Base-by-base conservation (phyloP, 2,888 invertebrate genomes). In the Acronicta aceris region DNA sequence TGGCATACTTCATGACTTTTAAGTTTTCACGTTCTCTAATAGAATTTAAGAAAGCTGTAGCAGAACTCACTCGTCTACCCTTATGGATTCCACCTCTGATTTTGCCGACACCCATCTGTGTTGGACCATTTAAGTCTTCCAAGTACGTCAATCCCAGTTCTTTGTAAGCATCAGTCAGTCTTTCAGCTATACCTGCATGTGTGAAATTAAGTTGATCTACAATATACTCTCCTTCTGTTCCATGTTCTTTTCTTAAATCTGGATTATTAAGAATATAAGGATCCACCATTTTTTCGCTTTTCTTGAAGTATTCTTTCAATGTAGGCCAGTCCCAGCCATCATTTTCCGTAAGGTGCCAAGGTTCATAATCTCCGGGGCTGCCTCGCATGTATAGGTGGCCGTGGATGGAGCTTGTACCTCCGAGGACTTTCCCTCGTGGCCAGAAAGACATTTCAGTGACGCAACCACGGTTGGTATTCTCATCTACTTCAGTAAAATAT, bases 21-120 rank as follows among this genome's bases (percentile, higher is more conserved):
- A 94, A 82, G 76, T 94, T 94, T 16, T 82, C 74, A 10, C 92
- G 84, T 54, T 88, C 78, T 55, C 78, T 80, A 2, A 86, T 81
- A 27, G 88, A 84, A 61, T 84, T 90, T 5, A 94, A 71, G 62
- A 93, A 95, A 4, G 95, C 95, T 51, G 95, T 95, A 1, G 95
- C 94, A 12, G 95, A 95, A 76, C 95, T 95, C 12, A 95, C 95
- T 73, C 96, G 85, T 63, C 87, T 91, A 0, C 96, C 95, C 69
- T 94, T 89, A 62, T 95, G 71, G 54, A 91, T 90, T 0, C 92
- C 90, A 2, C 95, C 95, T 78, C 95, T 91, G 13, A 95, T 89
- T 72, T 93, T 95, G 15, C 94, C 95, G n/a, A 95, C 89, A 1
- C 95, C 95, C 75, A 95, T 90, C 82, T 95, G 95, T 6, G 89